These are phyloP conservation scores for Perithous albicinctus DNA, from an alignment of 2,888 invertebrate species.

Conservation along the genomic window DNA sequence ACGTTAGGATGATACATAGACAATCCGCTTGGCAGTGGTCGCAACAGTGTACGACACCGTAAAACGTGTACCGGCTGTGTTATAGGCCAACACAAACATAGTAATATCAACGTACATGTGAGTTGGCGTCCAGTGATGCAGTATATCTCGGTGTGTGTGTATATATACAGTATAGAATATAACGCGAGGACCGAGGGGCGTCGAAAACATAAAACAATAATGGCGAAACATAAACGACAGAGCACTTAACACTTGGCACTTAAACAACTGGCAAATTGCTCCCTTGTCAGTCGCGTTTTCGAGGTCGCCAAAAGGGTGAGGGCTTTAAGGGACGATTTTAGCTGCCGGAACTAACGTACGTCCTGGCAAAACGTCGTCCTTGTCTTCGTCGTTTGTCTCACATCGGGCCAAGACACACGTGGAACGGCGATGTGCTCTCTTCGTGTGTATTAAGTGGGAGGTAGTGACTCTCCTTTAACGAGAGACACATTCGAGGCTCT, in stretches of 20 bases:
- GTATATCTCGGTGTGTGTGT: constrained; percentile 48
- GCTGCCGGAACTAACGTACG: constrained; percentile 78
- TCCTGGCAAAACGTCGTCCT: constrained; percentile 15
- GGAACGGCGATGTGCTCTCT: constrained; percentile 34
- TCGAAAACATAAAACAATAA: constrained; percentile 84
- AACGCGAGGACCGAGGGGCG: constrained; percentile 73
- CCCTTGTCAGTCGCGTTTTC: constrained; percentile 81
- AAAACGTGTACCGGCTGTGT: constrained; percentile 30
- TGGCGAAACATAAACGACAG: constrained; percentile 84
- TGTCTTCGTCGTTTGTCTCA: constrained; percentile 27
- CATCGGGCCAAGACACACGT: constrained; percentile 35
- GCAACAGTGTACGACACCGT: constrained; percentile 1
- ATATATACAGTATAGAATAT: constrained; percentile 39
- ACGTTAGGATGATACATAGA: constrained; percentile 7
- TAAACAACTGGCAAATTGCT: constrained; percentile 85
- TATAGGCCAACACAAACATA: constrained; percentile 16
- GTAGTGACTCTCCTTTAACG: constrained; percentile 36
- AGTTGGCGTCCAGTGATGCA: constrained; percentile 38
- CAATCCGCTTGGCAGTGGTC: background rate
- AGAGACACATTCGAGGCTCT: constrained; percentile 40
- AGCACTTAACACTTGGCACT: constrained; percentile 85
- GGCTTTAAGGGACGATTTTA: constrained; percentile 81
- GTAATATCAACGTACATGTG: background rate
- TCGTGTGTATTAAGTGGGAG: constrained; percentile 16
- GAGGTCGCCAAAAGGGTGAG: constrained; percentile 50